A percentile compares a stretch with the other conserved stretches of the same genome.
Evolutionary conservation across 2,888 invertebrate genomes (phyloP).

Genomic region (Malthinus flaveolus): DNA sequence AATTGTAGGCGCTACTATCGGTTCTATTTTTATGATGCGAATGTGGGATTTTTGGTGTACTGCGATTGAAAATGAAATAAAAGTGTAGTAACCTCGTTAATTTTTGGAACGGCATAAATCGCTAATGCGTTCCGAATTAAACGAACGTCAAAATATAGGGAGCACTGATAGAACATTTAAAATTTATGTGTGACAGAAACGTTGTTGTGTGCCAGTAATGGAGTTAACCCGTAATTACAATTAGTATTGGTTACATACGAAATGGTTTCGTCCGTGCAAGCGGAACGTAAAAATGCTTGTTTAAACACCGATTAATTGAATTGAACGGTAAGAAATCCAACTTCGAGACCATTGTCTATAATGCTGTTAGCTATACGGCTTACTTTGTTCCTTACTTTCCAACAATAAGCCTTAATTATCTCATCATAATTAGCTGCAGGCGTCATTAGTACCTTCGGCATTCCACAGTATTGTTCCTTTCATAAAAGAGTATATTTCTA

Average conservation of each 20-base stretch:
- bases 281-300: slow-evolving; percentile 20
- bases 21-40: no score
- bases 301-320: slow-evolving; percentile 26
- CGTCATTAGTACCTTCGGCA: slow-evolving; percentile 7
- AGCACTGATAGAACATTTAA: slow-evolving; percentile 6
- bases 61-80: neutral
- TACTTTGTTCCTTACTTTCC: slow-evolving; percentile 14
- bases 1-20: no score
- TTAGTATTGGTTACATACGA: slow-evolving; percentile 21
- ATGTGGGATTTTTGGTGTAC: no score
- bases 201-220: slow-evolving; percentile 11
- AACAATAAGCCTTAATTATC: slow-evolving; percentile 23
- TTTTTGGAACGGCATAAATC: slow-evolving; percentile 6
- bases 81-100: slow-evolving; percentile 1
- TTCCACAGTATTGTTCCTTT: no score
- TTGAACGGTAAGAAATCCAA: slow-evolving; percentile 21
- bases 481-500: no score
- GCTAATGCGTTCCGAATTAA: slow-evolving; percentile 6
- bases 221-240: slow-evolving; percentile 18
- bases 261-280: slow-evolving; percentile 17
- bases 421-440: slow-evolving; percentile 23
- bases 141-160: slow-evolving; percentile 10
- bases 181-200: slow-evolving; percentile 15
- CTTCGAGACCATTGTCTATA: slow-evolving; percentile 14
- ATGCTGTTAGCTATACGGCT: slow-evolving; percentile 13